phyloP scores from a whole-genome alignment of 2,888 invertebrate species.

The Zonitis immaculata region DNA sequence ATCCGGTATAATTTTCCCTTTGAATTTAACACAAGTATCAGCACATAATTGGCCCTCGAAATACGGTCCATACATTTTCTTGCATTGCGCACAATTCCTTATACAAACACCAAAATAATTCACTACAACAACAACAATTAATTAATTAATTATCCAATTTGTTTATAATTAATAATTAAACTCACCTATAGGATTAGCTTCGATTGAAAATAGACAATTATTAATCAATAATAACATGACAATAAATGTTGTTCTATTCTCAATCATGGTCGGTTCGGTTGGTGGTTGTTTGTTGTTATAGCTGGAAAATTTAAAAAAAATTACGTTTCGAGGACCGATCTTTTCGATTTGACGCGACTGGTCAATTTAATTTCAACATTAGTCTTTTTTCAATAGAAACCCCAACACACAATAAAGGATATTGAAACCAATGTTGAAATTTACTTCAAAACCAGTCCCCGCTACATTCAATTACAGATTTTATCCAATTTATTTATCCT shows the following conservation, averaged over 20 bases:
- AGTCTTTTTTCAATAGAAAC: not conserved
- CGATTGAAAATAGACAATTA: conserved; percentile 13
- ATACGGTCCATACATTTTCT: conserved; percentile 81
- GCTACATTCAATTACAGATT: not conserved
- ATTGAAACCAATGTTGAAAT: not conserved
- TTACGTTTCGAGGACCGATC: not conserved
- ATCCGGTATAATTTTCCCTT: conserved; percentile 79
- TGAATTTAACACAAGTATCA: conserved; percentile 76
- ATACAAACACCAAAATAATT: conserved; percentile 61
- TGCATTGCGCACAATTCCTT: conserved; percentile 85
- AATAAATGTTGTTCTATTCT: conserved; percentile 13
- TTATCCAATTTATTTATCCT: not conserved
- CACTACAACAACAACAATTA: not conserved
- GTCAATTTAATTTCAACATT: not conserved
- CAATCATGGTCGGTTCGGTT: conserved; percentile 17
- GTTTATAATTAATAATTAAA: conserved; percentile 2
- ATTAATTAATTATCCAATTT: no score
- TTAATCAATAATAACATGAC: conserved; percentile 19
- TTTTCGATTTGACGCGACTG: not conserved
- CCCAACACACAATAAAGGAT: not conserved
- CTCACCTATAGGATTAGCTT: conserved; percentile 32
- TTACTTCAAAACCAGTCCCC: not conserved
- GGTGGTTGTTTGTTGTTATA: no score
- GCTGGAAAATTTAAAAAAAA: no score
- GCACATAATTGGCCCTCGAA: conserved; percentile 85